Evolutionary conservation across 2,113 vertebrate genomes (phyloP).

Genomic region (Phyllostomus discolor): DNA sequence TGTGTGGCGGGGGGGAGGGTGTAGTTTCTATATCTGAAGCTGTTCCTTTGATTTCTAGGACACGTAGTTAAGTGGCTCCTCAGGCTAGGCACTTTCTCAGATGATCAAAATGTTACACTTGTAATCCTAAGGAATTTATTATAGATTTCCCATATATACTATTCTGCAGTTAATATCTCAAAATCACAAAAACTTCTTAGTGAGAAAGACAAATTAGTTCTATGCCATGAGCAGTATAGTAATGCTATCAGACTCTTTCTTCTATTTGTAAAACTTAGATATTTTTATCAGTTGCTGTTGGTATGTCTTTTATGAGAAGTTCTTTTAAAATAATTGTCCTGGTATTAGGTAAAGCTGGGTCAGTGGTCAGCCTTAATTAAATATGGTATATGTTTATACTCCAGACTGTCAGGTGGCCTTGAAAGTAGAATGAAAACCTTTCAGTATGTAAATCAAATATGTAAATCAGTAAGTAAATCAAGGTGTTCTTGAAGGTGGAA

Average conservation of each 20-base stretch:
- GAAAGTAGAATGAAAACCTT: neutral
- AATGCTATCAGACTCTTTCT: neutral
- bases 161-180: neutral
- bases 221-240: neutral
- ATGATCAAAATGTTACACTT: neutral
- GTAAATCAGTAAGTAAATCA: too few relatives aligned
- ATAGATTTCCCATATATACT: neutral
- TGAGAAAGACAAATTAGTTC: neutral
- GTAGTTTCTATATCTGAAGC: neutral
- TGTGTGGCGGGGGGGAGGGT: neutral
- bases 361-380: neutral
- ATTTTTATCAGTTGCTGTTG: neutral
- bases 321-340: neutral
- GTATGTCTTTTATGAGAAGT: neutral
- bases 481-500: neutral
- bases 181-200: neutral
- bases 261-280: slow-evolving; percentile 1
- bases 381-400: neutral
- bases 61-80: neutral
- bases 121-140: neutral
- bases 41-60: neutral
- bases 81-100: neutral
- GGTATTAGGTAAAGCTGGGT: neutral
- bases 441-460: neutral
- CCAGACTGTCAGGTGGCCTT: neutral